A percentile compares a stretch with the other conserved stretches of the same genome.
Evolutionary conservation across 2,113 vertebrate species (phyloP).

Genomic region (Semicossyphus pulcher): DNA sequence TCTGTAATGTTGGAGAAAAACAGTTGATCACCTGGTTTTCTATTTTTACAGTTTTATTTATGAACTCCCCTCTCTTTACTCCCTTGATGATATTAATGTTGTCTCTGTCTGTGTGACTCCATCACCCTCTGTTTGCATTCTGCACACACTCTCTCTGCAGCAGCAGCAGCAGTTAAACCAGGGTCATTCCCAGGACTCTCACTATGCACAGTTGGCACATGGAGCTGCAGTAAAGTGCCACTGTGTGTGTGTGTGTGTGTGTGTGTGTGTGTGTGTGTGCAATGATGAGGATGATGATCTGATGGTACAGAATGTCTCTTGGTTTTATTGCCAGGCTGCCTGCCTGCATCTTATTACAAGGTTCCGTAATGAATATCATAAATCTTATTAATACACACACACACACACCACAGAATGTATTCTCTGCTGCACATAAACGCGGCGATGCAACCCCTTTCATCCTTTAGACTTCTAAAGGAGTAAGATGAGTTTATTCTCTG

Average conservation of each 20-base stretch:
- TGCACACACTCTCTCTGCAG: constrained; percentile 28
- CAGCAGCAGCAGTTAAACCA: constrained; percentile 53
- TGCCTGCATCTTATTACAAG: constrained; percentile 45
- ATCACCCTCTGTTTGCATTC: not conserved
- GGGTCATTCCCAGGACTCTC: constrained; percentile 37
- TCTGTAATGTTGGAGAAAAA: not conserved
- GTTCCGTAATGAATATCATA: constrained; percentile 72
- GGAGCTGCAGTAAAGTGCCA: constrained; percentile 33
- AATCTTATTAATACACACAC: constrained; percentile 62
- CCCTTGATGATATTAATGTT: not conserved
- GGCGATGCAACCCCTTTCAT: not conserved
- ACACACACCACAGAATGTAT: constrained; percentile 31
- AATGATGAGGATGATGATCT: constrained; percentile 24
- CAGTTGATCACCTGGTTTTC: not conserved
- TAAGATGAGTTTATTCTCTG: not conserved
- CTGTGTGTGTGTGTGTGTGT: not conserved
- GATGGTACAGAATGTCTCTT: constrained; percentile 35
- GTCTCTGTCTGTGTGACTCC: not conserved
- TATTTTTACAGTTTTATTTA: constrained; percentile 4
- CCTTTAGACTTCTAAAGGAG: not conserved
- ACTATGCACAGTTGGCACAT: constrained; percentile 44
- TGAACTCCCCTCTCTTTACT: not conserved
- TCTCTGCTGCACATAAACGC: constrained; percentile 2
- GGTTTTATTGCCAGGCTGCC: constrained; percentile 64
- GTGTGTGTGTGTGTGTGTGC: constrained; percentile 16